phyloP scores from a whole-genome alignment of 2,888 invertebrate species.

The Meliscaeva auricollis region DNA sequence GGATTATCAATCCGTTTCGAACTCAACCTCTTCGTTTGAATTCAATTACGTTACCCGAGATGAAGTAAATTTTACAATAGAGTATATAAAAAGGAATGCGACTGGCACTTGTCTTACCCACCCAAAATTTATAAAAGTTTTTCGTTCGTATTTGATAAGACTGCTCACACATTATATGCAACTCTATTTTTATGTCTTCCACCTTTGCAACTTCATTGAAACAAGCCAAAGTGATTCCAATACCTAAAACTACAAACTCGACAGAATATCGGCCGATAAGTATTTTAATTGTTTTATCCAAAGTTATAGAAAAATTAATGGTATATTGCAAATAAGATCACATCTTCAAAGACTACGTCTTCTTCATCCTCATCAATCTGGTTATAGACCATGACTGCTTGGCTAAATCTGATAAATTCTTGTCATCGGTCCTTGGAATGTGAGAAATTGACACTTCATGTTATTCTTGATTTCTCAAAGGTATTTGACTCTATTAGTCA shows the following conservation, averaged over 20 bases:
- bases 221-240: too few species aligned
- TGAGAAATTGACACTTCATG: background rate
- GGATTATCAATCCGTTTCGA: background rate
- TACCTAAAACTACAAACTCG: too few species aligned
- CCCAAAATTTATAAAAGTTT: background rate
- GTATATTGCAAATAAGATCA: constrained; percentile 1
- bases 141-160: too few species aligned
- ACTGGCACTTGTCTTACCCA: background rate
- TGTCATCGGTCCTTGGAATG: background rate
- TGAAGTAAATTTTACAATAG: background rate
- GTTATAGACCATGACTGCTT: background rate
- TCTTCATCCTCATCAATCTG: constrained; percentile 4
- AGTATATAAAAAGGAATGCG: background rate
- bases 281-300: too few species aligned
- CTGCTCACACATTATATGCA: too few species aligned
- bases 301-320: background rate
- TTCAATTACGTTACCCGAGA: background rate
- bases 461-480: background rate
- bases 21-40: background rate
- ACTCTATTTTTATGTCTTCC: too few species aligned
- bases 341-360: background rate
- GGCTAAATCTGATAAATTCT: background rate
- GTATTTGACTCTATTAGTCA: background rate
- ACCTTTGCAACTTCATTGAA: too few species aligned
- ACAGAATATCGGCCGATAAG: too few species aligned